These are phyloP conservation scores for Tragelaphus imberbis DNA, from an alignment of 2,113 vertebrate species.

Conservation along the genomic window DNA sequence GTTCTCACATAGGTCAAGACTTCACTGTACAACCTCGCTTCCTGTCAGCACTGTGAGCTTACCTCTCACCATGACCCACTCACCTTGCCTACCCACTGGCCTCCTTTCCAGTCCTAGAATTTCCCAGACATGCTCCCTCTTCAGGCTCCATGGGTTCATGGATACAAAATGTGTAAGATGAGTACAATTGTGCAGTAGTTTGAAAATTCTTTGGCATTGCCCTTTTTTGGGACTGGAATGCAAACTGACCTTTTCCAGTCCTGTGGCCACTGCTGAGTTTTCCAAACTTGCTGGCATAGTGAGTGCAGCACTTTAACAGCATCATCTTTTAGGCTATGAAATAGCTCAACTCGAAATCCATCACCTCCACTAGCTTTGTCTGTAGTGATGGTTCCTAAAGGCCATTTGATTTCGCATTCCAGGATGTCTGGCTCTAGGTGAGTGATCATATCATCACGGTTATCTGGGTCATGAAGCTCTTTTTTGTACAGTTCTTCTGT, in stretches of 20 bases:
- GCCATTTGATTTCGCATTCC: not conserved
- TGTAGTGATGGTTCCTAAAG: not conserved
- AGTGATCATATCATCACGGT: not conserved
- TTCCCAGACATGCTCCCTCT: not conserved
- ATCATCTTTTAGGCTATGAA: not conserved
- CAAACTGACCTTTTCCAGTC: not conserved
- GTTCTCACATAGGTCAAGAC: not conserved
- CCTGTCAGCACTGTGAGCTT: not conserved
- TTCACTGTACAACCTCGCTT: rapidly evolving
- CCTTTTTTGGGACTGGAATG: not conserved
- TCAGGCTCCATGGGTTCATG: no score
- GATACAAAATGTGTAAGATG: no score
- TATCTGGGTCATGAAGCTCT: not conserved
- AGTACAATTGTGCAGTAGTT: not conserved
- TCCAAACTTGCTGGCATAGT: not conserved
- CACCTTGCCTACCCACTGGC: not conserved
- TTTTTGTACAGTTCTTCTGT: not conserved
- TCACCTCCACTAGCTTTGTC: not conserved
- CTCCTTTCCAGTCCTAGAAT: conserved; percentile 21
- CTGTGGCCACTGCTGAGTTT: not conserved
- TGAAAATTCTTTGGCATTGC: not conserved
- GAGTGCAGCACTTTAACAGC: not conserved
- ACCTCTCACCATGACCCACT: not conserved
- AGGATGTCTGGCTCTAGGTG: not conserved
- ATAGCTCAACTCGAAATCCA: not conserved